Evolutionary conservation across 2,113 vertebrate genomes (phyloP).

Genomic region (Thomomys bottae): DNA sequence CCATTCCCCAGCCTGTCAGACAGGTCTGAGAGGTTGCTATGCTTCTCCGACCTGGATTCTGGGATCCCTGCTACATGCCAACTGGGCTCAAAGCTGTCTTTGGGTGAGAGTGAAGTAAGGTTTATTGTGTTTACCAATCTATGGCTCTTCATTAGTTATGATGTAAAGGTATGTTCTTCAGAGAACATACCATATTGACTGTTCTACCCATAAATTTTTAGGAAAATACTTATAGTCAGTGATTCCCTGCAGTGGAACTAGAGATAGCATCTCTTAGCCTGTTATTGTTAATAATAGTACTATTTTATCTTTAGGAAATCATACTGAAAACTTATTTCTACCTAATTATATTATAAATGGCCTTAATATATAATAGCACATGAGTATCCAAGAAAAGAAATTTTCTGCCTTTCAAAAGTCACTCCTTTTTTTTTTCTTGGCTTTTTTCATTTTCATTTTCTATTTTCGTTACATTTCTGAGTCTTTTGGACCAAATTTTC

Average conservation of each 20-base stretch:
- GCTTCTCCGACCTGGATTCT: not conserved
- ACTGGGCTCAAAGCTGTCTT: not conserved
- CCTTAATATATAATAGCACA: not conserved
- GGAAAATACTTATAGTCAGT: not conserved
- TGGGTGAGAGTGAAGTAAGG: not conserved
- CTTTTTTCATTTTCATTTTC: not conserved
- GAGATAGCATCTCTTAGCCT: not conserved
- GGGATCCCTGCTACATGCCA: not conserved
- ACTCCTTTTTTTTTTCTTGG: constrained; percentile 21
- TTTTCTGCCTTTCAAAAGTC: not conserved
- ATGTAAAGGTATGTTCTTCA: not conserved
- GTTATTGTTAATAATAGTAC: constrained; percentile 3
- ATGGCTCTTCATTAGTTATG: not conserved
- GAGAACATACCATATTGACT: not conserved
- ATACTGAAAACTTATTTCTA: constrained; percentile 36
- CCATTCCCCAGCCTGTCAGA: not conserved
- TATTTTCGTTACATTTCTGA: constrained; percentile 3
- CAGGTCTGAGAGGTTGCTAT: not conserved
- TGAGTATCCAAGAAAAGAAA: not conserved
- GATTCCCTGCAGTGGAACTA: not conserved
- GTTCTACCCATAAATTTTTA: not conserved
- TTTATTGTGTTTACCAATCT: not conserved
- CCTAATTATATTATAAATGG: not conserved
- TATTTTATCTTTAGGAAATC: constrained; percentile 21
- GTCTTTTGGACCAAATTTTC: not conserved